Evolutionary conservation across 2,888 invertebrate species (phyloP).

Genomic region (Melanchra persicariae): DNA sequence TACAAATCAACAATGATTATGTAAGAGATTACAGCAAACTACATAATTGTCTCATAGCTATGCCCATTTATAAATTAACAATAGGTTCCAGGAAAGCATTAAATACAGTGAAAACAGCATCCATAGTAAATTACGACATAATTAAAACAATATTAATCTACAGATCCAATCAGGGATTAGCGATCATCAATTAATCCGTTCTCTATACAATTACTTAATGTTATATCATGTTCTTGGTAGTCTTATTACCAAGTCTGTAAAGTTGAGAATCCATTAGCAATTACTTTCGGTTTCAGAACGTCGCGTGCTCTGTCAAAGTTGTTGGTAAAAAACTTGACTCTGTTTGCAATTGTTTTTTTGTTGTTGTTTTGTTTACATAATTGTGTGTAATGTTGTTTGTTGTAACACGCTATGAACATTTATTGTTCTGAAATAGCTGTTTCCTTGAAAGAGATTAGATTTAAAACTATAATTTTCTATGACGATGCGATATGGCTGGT

Average conservation of each 20-base stretch:
- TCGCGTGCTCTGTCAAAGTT: conserved; percentile 62
- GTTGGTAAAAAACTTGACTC: conserved; percentile 51
- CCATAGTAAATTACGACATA: conserved; percentile 49
- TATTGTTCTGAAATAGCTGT: conserved; percentile 1
- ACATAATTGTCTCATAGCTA: conserved; percentile 19
- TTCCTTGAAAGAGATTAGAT: conserved; percentile 30
- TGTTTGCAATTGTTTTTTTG: conserved; percentile 45
- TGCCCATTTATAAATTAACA: conserved; percentile 38
- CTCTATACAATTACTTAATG: conserved; percentile 53
- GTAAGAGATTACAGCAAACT: conserved; percentile 20
- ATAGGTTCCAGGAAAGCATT: conserved; percentile 51
- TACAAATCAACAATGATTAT: conserved; percentile 28
- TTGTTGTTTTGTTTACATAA: conserved; percentile 62
- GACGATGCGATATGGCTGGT: neutral
- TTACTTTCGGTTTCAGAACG: conserved; percentile 63
- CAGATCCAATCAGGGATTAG: conserved; percentile 57
- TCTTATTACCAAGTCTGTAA: conserved; percentile 57
- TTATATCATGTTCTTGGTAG: conserved; percentile 55
- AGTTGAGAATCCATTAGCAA: conserved; percentile 52
- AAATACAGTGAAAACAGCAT: conserved; percentile 56
- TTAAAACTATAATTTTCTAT: conserved; percentile 8
- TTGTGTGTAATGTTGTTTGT: conserved; percentile 56
- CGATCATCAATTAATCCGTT: conserved; percentile 56
- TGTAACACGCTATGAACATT: conserved; percentile 53
- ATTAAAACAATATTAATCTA: conserved; percentile 61